Evolutionary conservation across 2,797 vertebrate genomes (phyloP).

Genomic region (Lates japonicus): DNA sequence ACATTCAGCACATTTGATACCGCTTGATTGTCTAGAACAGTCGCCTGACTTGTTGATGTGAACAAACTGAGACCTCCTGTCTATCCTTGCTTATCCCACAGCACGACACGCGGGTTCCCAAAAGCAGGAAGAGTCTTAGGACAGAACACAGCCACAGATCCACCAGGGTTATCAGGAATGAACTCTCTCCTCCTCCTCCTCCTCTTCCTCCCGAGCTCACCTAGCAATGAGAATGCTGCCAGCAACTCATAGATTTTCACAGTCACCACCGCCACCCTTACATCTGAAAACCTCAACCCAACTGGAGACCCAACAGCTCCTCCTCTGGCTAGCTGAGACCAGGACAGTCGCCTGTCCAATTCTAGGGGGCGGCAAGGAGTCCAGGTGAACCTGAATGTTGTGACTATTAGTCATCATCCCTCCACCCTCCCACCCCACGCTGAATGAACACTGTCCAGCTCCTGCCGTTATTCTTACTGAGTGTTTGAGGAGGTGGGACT

Average conservation of each 20-base stretch:
- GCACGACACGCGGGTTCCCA: slow-evolving; percentile 99
- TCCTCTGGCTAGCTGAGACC: slow-evolving; percentile 43
- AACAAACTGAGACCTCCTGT: not conserved
- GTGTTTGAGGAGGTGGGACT: slow-evolving; percentile 47
- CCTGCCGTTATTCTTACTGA: slow-evolving; percentile 57
- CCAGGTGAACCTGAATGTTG: slow-evolving; percentile 45
- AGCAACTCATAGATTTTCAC: slow-evolving; percentile 91
- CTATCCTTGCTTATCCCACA: slow-evolving; percentile 65
- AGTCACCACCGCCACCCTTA: slow-evolving; percentile 14
- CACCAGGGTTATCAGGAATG: slow-evolving; percentile 93
- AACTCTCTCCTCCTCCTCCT: slow-evolving; percentile 91
- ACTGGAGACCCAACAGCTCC: slow-evolving; percentile 33
- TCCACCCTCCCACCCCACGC: slow-evolving; percentile 36
- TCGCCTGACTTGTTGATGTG: slow-evolving; percentile 9
- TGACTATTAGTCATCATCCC: slow-evolving; percentile 55
- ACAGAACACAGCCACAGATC: slow-evolving; percentile 98
- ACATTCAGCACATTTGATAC: not conserved
- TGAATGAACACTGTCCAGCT: slow-evolving; percentile 50
- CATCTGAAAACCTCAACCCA: slow-evolving; percentile 49
- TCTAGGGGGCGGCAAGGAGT: slow-evolving; percentile 37
- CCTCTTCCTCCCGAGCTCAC: slow-evolving; percentile 95
- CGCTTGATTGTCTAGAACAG: not conserved
- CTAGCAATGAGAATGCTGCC: slow-evolving; percentile 92
- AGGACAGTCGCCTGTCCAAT: slow-evolving; percentile 39
- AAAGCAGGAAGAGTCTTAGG: slow-evolving; percentile 98